Conservation (phyloP, 1,140 invertebrate species). For the Sarcophaga bullata region DNA sequence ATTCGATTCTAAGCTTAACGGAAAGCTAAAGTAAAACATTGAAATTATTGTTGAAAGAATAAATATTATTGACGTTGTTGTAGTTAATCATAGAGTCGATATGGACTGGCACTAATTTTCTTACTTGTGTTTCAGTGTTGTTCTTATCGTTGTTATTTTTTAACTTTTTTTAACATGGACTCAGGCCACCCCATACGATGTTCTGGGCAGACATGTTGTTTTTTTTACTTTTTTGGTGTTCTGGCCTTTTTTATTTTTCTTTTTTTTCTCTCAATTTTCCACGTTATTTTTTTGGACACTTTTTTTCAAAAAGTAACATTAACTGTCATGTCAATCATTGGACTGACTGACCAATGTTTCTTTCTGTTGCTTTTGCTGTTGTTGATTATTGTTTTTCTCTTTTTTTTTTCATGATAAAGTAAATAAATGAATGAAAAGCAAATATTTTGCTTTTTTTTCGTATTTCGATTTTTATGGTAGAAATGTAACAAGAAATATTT, state of each 20-base stretch:
- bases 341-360: slow-evolving; percentile 4
- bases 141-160: neutral
- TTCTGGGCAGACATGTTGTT: slow-evolving; percentile 36
- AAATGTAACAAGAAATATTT: neutral
- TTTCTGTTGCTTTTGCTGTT: neutral
- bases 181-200: slow-evolving; percentile 40
- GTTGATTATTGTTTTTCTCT: neutral
- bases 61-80: neutral
- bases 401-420: too few species aligned
- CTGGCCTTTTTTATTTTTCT: neutral
- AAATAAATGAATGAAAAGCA: too few species aligned
- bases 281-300: slow-evolving; percentile 17
- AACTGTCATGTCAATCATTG: slow-evolving; percentile 36
- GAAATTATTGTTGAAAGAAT: too few species aligned
- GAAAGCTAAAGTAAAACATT: too few species aligned
- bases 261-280: neutral
- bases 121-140: neutral
- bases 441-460: too few species aligned
- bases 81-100: neutral
- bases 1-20: too few species aligned
- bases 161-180: slow-evolving; percentile 27
- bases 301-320: slow-evolving; percentile 29
- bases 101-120: too few species aligned
- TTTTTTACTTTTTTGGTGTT: slow-evolving; percentile 16
- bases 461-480: neutral